phyloP scores from a whole-genome alignment of 2,888 invertebrate genomes.

The Selenia dentaria region DNA sequence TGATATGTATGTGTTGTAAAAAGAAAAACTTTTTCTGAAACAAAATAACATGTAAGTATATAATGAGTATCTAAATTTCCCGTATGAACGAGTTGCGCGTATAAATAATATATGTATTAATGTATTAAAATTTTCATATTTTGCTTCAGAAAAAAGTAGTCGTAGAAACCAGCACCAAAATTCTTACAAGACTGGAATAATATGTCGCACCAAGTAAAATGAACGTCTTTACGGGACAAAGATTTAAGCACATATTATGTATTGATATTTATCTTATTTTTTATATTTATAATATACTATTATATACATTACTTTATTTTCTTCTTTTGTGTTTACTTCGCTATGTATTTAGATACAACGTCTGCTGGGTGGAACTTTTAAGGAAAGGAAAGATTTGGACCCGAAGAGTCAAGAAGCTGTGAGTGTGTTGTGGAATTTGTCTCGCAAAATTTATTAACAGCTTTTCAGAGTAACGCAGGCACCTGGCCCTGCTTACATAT shows the following conservation, averaged over 20 bases:
- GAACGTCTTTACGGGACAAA: slow-evolving; percentile 38
- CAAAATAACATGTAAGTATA: too few relatives aligned
- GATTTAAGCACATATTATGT: slow-evolving; percentile 27
- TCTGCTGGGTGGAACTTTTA: slow-evolving; percentile 89
- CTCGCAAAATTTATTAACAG: slow-evolving; percentile 38
- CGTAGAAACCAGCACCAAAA: neutral
- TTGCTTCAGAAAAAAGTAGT: slow-evolving; percentile 10
- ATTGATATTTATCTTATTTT: slow-evolving; percentile 15
- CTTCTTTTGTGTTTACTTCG: slow-evolving; percentile 53
- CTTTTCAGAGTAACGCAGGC: too few relatives aligned
- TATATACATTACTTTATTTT: slow-evolving; percentile 37
- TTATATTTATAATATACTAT: slow-evolving; percentile 4
- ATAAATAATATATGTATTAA: too few relatives aligned
- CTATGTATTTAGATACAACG: slow-evolving; percentile 86
- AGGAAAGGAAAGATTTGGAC: slow-evolving; percentile 88
- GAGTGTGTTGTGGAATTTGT: slow-evolving; percentile 73
- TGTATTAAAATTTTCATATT: too few relatives aligned
- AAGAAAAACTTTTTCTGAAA: too few relatives aligned
- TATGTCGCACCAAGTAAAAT: slow-evolving; percentile 6
- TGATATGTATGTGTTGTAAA: too few relatives aligned
- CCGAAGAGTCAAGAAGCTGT: slow-evolving; percentile 87
- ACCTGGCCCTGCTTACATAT: too few relatives aligned
- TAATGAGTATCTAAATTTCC: too few relatives aligned
- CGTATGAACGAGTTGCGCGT: too few relatives aligned
- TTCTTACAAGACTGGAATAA: slow-evolving; percentile 2